Base-by-base conservation (phyloP, 2,113 vertebrate genomes). In the Podarcis cretensis region DNA sequence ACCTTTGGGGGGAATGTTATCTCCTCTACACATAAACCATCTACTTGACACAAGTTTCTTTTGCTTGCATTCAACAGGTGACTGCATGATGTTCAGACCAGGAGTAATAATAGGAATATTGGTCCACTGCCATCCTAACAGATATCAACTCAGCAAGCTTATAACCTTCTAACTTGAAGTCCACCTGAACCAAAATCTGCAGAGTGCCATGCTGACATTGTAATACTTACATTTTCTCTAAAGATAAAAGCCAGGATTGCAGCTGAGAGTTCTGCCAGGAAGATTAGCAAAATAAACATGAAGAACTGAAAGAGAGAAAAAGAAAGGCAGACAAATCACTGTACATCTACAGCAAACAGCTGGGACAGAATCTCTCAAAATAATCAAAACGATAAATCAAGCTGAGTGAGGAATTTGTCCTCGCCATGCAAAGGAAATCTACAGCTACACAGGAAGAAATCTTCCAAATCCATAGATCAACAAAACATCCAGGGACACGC, bases 271-370 rank as follows among this genome's bases (percentile, higher is more conserved):
- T 99, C 98, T 0, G 98, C 98, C 94, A 99, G 96, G 97, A 99
- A 99, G 96, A 99, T 98, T 94, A 98, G 89, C 94, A 99, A 97
- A 94, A 99, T 99, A 87, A 99, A 98, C 96, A 99, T 96, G 97
- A 99, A 99, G 96, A 99, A 99, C 98, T 99, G 97, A 59, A 92
- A 93, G 81, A 93, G 63, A 96, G 30, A 65, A 93, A 73, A 27
- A 84, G 73, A 13, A 65, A 5, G 35, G 65, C 3, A 90, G 73
- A 82, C 1, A 20, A 23, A 79, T 25, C 32, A 54, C 90, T 90
- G 90, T 43, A 14, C 27, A 30, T 1, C 0, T 32, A 18, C 66
- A 87, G n/a, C 4, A 87, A 66, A 54, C 37, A 91, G 35, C 2
- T 88, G 43, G 37, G 91, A 83, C 54, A 78, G 23, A 82, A 8